These are phyloP conservation scores for Hippocampus barbouri DNA, from an alignment of 2,113 vertebrate genomes.

Conservation along the genomic window DNA sequence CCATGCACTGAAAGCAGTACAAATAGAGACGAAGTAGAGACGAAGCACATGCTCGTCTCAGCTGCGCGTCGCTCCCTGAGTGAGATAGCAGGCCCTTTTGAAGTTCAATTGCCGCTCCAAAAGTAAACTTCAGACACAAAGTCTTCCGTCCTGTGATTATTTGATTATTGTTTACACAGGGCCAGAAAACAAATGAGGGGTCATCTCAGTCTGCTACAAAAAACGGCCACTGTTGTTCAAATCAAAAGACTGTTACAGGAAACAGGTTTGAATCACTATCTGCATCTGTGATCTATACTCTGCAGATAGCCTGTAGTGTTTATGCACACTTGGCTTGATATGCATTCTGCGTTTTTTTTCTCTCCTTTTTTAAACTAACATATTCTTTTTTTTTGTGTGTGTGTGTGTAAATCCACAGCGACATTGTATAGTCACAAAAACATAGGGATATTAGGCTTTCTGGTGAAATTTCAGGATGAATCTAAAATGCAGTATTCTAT, in stretches of 20 bases:
- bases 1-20: background rate
- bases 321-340: constrained; percentile 17
- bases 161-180: constrained; percentile 66
- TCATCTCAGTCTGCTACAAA: constrained; percentile 49
- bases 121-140: constrained; percentile 68
- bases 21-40: background rate
- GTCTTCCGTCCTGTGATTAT: constrained; percentile 73
- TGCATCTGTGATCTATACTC: constrained; percentile 41
- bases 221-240: constrained; percentile 32
- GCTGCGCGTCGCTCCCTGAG: constrained; percentile 1
- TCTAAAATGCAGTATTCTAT: background rate
- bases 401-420: background rate
- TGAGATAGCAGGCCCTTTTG: constrained; percentile 49
- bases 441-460: background rate
- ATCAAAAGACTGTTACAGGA: constrained; percentile 47
- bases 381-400: background rate
- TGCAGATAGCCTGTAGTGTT: constrained; percentile 35
- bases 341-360: background rate
- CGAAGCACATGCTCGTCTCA: constrained; percentile 7
- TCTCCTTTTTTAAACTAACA: background rate
- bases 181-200: constrained; percentile 58
- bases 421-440: background rate
- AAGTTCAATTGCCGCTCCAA: constrained; percentile 58
- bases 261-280: constrained; percentile 51
- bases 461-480: background rate